A percentile compares a stretch with the other conserved stretches of the same genome.
phyloP scores from a whole-genome alignment of 2,113 vertebrate genomes.

The Macrotus californicus region DNA sequence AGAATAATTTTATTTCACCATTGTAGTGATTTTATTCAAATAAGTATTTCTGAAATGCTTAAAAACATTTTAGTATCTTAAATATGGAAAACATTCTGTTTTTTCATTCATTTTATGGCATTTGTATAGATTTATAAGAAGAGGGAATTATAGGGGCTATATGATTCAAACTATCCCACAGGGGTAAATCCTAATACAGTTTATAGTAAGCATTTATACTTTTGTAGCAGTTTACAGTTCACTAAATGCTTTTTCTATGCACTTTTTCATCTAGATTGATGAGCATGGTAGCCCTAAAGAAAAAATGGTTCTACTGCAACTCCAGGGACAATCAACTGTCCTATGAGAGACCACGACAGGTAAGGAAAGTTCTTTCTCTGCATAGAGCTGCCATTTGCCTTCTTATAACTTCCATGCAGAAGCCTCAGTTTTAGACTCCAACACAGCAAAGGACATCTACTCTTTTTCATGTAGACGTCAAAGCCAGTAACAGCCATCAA shows the following conservation, averaged over 20 bases:
- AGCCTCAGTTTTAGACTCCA: background rate
- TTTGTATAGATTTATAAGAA: background rate
- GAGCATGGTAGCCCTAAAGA: background rate
- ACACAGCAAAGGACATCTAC: background rate
- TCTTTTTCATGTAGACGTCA: background rate
- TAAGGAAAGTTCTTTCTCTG: background rate
- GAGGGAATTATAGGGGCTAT: background rate
- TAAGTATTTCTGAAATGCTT: conserved; percentile 7
- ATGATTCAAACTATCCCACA: background rate
- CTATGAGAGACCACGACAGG: background rate
- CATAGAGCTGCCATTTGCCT: background rate
- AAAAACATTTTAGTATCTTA: background rate
- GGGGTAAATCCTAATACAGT: background rate
- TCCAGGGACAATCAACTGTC: background rate
- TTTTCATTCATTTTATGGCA: background rate
- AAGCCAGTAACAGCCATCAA: background rate
- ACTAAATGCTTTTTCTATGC: background rate
- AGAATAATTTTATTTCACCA: background rate
- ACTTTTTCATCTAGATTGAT: background rate
- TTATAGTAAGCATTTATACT: background rate
- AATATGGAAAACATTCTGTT: background rate
- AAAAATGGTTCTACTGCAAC: background rate
- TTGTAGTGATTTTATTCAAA: background rate
- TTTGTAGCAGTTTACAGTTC: background rate
- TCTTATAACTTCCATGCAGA: background rate